A percentile compares a stretch with the other conserved stretches of the same genome.
Conservation (phyloP, 1,140 invertebrate species). For the Harpegnathos saltator region DNA sequence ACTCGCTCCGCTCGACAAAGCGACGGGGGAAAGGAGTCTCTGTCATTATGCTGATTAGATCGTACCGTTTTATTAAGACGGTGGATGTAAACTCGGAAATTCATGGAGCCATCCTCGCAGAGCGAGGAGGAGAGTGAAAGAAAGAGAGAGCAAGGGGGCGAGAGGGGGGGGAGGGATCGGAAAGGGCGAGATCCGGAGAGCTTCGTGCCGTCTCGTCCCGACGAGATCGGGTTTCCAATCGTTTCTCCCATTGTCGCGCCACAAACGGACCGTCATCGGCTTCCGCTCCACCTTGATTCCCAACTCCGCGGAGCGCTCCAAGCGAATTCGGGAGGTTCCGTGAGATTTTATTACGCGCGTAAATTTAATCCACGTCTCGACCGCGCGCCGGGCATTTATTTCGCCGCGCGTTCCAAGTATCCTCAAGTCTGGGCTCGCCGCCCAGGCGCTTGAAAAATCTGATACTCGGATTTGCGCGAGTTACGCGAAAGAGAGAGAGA, state of each 20-base stretch:
- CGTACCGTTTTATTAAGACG: constrained; percentile 57
- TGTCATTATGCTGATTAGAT: constrained; percentile 58
- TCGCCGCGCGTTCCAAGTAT: neutral
- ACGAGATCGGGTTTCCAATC: constrained; percentile 38
- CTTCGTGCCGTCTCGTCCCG: constrained; percentile 3
- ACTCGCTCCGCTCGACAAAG: constrained; percentile 43
- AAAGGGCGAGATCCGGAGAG: neutral
- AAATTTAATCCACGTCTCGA: constrained; percentile 18
- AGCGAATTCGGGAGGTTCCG: constrained; percentile 23
- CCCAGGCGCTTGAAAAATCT: too few species aligned
- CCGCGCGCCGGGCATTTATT: constrained; percentile 4
- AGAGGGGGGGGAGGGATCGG: too few species aligned
- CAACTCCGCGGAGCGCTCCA: constrained; percentile 19
- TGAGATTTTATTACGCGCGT: constrained; percentile 30
- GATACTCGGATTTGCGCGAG: too few species aligned
- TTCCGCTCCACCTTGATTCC: neutral
- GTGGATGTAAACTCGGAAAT: constrained; percentile 27
- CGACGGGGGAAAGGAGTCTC: constrained; percentile 4
- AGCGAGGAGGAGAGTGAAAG: too few species aligned
- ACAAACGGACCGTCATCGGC: constrained; percentile 14
- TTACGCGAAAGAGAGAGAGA: too few species aligned
- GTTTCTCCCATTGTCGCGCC: constrained; percentile 25
- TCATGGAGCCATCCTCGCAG: neutral
- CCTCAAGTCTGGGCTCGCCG: neutral
- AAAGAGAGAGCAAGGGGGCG: too few species aligned